Percentiles rank a stretch among this genome's conserved stretches.
Evolutionary conservation across 2,797 vertebrate species (phyloP).

Genomic region (Rhinella marina): DNA sequence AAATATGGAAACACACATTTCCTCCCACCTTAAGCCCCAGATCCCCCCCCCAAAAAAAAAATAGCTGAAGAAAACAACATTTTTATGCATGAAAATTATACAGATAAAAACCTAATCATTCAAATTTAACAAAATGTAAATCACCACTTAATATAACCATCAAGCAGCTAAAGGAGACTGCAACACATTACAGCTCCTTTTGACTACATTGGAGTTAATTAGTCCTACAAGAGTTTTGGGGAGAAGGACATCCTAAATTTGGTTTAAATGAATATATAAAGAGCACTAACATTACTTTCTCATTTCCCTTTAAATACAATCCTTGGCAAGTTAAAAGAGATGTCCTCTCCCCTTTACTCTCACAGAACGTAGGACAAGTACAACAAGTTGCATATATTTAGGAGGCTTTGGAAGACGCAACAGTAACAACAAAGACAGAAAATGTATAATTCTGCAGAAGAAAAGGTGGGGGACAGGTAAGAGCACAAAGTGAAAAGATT

Average conservation of each 20-base stretch:
- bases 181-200: slow-evolving; percentile 38
- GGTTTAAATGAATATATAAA: slow-evolving; percentile 53
- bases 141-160: slow-evolving; percentile 38
- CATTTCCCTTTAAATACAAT: slow-evolving; percentile 26
- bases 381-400: slow-evolving; percentile 60
- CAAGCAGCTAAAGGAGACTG: slow-evolving; percentile 39
- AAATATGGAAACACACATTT: slow-evolving; percentile 59
- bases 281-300: not conserved
- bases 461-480: not conserved
- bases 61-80: slow-evolving; percentile 52
- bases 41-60: slow-evolving; percentile 37
- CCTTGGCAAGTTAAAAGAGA: slow-evolving; percentile 40
- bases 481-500: slow-evolving; percentile 37
- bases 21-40: slow-evolving; percentile 42
- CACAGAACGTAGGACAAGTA: slow-evolving; percentile 38
- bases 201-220: slow-evolving; percentile 36
- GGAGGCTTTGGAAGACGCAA: slow-evolving; percentile 60
- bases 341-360: slow-evolving; percentile 40
- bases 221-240: slow-evolving; percentile 50
- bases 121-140: slow-evolving; percentile 50
- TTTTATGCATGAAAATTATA: slow-evolving; percentile 60
- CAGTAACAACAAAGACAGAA: slow-evolving; percentile 34
- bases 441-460: slow-evolving; percentile 12
- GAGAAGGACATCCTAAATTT: slow-evolving; percentile 55
- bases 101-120: slow-evolving; percentile 58